Evolutionary conservation across 53 echinoderm and acorn worm species (phyloP).

Genomic region (Apostichopus leukothele): DNA sequence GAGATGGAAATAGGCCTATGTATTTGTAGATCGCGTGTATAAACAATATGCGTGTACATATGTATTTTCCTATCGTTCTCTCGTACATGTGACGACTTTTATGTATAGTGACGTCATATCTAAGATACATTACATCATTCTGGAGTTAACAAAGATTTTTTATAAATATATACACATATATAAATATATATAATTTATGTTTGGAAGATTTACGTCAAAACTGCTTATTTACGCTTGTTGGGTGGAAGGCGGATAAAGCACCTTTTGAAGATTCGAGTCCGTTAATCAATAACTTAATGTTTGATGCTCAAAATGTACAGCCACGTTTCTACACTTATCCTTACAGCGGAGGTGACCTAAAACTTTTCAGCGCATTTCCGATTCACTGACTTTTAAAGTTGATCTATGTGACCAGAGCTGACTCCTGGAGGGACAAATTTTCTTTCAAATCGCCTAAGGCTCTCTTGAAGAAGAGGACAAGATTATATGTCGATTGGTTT

Average conservation of each 20-base stretch:
- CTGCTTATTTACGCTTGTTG: background rate
- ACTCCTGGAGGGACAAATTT: background rate
- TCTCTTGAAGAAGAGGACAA: background rate
- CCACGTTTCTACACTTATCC: slow-evolving; percentile 27
- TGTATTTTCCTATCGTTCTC: too few species aligned
- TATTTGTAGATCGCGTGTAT: too few species aligned
- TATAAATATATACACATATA: too few species aligned
- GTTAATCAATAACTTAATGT: slow-evolving; percentile 19
- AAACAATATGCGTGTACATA: too few species aligned
- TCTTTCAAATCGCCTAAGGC: background rate
- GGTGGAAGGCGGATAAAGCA: background rate
- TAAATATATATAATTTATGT: background rate
- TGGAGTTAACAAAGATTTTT: too few species aligned
- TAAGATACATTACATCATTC: too few species aligned
- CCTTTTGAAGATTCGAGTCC: background rate
- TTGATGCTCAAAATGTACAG: background rate
- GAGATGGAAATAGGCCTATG: too few species aligned
- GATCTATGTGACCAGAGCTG: slow-evolving; percentile 9
- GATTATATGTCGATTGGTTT: background rate
- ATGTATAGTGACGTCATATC: too few species aligned
- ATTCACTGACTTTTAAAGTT: slow-evolving; percentile 24
- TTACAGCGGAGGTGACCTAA: slow-evolving; percentile 10
- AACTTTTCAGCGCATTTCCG: slow-evolving; percentile 26
- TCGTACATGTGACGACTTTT: too few species aligned
- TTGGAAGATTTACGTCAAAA: background rate